Base-by-base conservation (phyloP, 53 echinoderm and acorn worm genomes). In the Astropecten irregularis region DNA sequence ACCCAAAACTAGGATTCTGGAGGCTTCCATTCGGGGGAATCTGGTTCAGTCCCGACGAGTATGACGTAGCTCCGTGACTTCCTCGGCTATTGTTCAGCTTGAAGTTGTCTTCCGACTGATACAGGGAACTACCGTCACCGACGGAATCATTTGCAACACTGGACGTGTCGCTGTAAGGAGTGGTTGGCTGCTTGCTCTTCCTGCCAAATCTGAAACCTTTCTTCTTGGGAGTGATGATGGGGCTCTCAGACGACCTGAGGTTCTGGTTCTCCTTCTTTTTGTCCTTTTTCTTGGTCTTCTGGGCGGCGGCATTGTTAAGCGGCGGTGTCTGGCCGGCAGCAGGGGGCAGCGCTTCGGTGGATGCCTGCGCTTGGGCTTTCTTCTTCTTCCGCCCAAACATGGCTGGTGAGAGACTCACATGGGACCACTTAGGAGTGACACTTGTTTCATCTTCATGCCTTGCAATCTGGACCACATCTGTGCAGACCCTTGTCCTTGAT, bases 341-440 rank as follows among this genome's bases (percentile, higher is more conserved):
- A 11, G 49, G 47, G 42, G 68, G 68, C 2, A 68, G 13, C 22
- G 31, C 62, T 5, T 18, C 63, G 56, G 10, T 31, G 46, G 60
- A 6, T 13, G 79, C n/a, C 31, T 29, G 79, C 0, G 60, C 61
- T 79, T 60, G 61, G 0, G 79, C 46, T 62, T 79, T 79, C 49
- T 79, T 79, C 62, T 79, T 79, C 62, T 79, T 79, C 48, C 61
- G 25, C 27, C 79, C 37, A 21, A 79, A 79, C 79, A 79, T 79
- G 23, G 79, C 56, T 25, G 30, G 32, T 10, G 79, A 11, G 21
- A 37, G 35, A 11, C 13, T 46, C 32, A 64, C 2, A 20, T 64
- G 35, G 64, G 64, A 20, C 21, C 38, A 64, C 9, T 37, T 6
- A 64, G 20, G 3, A 36, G 3, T 8, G 11, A 42, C 42, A 11